Evolutionary conservation across 2,888 invertebrate genomes (phyloP).

Genomic region (Hypsopygia costalis): DNA sequence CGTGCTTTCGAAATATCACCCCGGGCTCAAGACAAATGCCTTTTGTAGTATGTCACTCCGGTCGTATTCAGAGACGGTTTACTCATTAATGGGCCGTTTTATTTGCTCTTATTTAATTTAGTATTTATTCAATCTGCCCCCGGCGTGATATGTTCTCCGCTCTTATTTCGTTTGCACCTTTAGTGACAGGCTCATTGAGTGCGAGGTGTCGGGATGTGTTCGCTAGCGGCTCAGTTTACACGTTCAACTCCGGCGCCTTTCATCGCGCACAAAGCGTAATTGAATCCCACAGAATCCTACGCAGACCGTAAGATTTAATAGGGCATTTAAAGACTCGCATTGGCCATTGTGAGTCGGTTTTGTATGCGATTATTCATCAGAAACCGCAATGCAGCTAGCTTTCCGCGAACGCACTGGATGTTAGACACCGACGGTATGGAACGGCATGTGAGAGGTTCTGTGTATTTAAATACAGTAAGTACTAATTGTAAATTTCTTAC

Average conservation of each 20-base stretch:
- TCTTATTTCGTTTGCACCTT: conserved; percentile 73
- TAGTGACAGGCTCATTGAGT: conserved; percentile 78
- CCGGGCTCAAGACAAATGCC: conserved; percentile 25
- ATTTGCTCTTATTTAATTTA: conserved; percentile 80
- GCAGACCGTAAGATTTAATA: conserved; percentile 78
- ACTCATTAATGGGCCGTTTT: conserved; percentile 71
- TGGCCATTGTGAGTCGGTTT: conserved; percentile 76
- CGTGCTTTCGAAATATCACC: conserved; percentile 36
- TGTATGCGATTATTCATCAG: conserved; percentile 76
- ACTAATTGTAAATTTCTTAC: background rate
- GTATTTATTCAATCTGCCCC: conserved; percentile 78
- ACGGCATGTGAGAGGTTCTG: conserved; percentile 47
- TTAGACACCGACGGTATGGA: conserved; percentile 54
- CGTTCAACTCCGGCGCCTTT: conserved; percentile 72
- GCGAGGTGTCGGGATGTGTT: conserved; percentile 79
- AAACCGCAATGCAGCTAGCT: conserved; percentile 63
- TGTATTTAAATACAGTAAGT: conserved; percentile 32
- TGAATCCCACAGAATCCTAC: conserved; percentile 80
- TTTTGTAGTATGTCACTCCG: conserved; percentile 62
- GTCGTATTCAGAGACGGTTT: conserved; percentile 63
- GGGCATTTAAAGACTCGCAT: conserved; percentile 80
- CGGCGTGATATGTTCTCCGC: conserved; percentile 60
- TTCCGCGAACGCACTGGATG: conserved; percentile 58
- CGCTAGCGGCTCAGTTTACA: conserved; percentile 71
- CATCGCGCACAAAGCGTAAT: conserved; percentile 79